These are phyloP conservation scores for Montipora capricornis DNA, from an alignment of 64 coral and sea anemone genomes.

Conservation along the genomic window DNA sequence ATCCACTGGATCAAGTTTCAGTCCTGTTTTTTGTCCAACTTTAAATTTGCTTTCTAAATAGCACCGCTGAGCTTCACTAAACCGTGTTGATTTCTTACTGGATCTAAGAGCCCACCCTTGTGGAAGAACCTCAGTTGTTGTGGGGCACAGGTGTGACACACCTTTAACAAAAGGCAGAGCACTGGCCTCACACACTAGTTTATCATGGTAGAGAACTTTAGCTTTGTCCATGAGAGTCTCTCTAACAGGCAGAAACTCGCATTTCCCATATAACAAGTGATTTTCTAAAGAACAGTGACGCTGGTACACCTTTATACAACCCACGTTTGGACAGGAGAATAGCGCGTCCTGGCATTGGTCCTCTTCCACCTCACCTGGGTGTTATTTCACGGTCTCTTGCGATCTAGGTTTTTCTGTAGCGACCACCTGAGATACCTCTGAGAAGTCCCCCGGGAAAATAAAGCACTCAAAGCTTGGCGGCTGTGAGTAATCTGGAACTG, in stretches of 20 bases:
- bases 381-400: background rate
- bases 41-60: background rate
- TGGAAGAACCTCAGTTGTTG: too few species aligned
- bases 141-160: too few species aligned
- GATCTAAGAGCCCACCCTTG: too few species aligned
- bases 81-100: background rate
- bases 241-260: conserved; percentile 31
- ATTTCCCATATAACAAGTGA: conserved; percentile 42
- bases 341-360: conserved; percentile 1
- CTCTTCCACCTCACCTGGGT: background rate
- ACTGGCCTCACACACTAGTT: background rate
- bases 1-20: background rate
- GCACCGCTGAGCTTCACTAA: background rate
- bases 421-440: background rate
- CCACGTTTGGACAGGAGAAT: conserved; percentile 32
- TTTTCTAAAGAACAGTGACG: conserved; percentile 47
- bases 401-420: background rate
- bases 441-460: conserved; percentile 22
- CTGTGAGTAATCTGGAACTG: conserved; percentile 36
- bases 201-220: conserved; percentile 1
- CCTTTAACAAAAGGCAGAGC: too few species aligned
- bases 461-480: conserved; percentile 15
- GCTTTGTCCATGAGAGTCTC: background rate
- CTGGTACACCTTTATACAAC: conserved; percentile 40
- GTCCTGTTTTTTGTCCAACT: background rate